Evolutionary conservation across 2,888 invertebrate genomes (phyloP).

Genomic region (Amiota minor): DNA sequence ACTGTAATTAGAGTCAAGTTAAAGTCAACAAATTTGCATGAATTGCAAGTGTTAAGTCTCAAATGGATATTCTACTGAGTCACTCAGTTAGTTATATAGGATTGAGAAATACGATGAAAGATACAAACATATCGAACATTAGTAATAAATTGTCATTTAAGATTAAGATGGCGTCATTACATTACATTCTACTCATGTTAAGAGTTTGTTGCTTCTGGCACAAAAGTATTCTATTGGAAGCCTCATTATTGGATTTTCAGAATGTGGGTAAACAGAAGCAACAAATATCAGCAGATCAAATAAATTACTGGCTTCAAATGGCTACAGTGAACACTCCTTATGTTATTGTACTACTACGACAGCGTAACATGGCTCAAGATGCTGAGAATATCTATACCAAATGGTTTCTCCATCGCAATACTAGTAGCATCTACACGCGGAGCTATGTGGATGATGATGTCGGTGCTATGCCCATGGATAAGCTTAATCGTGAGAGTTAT

Average conservation of each 20-base stretch:
- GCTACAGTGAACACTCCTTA: conserved; percentile 45
- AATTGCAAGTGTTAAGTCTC: conserved; percentile 2
- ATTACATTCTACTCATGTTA: background rate
- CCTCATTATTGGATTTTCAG: background rate
- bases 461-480: conserved; percentile 20
- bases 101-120: background rate
- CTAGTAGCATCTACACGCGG: conserved; percentile 40
- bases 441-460: conserved; percentile 35
- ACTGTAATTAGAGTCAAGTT: conserved; percentile 32
- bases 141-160: background rate
- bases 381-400: conserved; percentile 48
- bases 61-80: too few species aligned
- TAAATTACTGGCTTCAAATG: conserved; percentile 31
- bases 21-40: conserved; percentile 1
- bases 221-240: background rate
- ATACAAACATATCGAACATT: background rate
- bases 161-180: background rate
- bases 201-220: background rate
- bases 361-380: conserved; percentile 43
- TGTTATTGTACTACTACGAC: conserved; percentile 51
- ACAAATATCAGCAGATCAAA: background rate
- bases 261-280: background rate
- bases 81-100: background rate
- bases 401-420: conserved; percentile 53
- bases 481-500: conserved; percentile 48